Evolutionary conservation across 1,140 invertebrate genomes (phyloP).

Genomic region (Drosophila chauvacae): DNA sequence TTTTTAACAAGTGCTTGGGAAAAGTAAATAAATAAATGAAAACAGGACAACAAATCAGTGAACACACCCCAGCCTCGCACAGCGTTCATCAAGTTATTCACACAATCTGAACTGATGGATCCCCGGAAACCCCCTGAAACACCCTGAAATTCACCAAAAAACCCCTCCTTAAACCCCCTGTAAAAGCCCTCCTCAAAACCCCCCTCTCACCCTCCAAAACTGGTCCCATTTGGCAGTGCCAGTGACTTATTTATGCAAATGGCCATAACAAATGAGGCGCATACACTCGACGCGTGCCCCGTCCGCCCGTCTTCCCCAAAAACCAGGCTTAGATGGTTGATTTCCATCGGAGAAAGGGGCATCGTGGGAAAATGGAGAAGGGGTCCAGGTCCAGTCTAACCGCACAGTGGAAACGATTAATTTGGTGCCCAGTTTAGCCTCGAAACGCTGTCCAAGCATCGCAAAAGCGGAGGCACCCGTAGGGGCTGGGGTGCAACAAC

Average conservation of each 20-base stretch:
- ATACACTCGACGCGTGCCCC: slow-evolving; percentile 50
- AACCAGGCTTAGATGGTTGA: not conserved
- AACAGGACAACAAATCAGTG: slow-evolving; percentile 36
- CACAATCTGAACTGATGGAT: slow-evolving; percentile 58
- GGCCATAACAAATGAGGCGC: slow-evolving; percentile 80
- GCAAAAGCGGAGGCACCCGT: slow-evolving; percentile 38
- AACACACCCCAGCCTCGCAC: slow-evolving; percentile 9
- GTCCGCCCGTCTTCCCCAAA: not conserved
- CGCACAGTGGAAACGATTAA: slow-evolving; percentile 80
- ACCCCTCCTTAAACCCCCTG: not conserved
- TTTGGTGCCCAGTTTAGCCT: slow-evolving; percentile 56
- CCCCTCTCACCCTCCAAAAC: slow-evolving; percentile 10
- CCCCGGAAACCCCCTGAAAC: not conserved
- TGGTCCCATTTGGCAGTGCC: slow-evolving; percentile 64
- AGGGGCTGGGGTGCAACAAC: slow-evolving; percentile 43
- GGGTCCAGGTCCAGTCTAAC: slow-evolving; percentile 14
- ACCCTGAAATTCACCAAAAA: not conserved
- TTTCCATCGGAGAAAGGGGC: not conserved
- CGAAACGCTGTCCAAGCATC: slow-evolving; percentile 38
- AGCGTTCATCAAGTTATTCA: slow-evolving; percentile 79
- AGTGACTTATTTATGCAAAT: slow-evolving; percentile 82
- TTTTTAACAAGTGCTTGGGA: slow-evolving; percentile 25
- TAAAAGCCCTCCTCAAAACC: not conserved
- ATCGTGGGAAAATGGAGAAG: slow-evolving; percentile 7
- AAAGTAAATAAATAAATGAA: slow-evolving; percentile 31